Conservation (phyloP, 2,113 vertebrate genomes). For the Urocynchramus pylzowi region DNA sequence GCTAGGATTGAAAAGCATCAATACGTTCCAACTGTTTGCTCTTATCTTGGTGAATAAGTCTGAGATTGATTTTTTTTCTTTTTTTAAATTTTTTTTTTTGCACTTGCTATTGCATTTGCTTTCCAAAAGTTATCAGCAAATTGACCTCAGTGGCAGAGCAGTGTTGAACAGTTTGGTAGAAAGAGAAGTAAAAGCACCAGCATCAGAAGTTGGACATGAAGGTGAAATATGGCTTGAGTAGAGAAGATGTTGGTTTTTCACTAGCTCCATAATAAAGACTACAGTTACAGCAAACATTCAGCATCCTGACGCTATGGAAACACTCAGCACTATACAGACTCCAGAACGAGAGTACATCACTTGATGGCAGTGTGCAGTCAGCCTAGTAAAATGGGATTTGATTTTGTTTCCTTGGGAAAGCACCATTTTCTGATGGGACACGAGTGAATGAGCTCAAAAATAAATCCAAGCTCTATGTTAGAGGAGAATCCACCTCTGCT, state of each 20-base stretch:
- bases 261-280: constrained; percentile 51
- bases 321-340: constrained; percentile 47
- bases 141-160: constrained; percentile 56
- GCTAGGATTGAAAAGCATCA: constrained; percentile 59
- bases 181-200: constrained; percentile 77
- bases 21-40: constrained; percentile 46
- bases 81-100: background rate
- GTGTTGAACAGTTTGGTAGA: constrained; percentile 59
- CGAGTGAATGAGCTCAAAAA: background rate
- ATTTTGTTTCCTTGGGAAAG: constrained; percentile 38
- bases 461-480: background rate
- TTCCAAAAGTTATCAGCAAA: constrained; percentile 21
- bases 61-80: background rate
- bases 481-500: background rate
- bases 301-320: constrained; percentile 56
- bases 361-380: constrained; percentile 50
- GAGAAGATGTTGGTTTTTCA: constrained; percentile 51
- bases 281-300: constrained; percentile 53
- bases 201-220: constrained; percentile 53
- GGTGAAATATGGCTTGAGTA: constrained; percentile 73
- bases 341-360: constrained; percentile 24
- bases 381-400: background rate
- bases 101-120: constrained; percentile 34
- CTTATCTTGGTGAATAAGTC: background rate
- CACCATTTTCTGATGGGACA: constrained; percentile 45